Evolutionary conservation across 2,888 invertebrate genomes (phyloP).

Genomic region (Heliconius ethilla): DNA sequence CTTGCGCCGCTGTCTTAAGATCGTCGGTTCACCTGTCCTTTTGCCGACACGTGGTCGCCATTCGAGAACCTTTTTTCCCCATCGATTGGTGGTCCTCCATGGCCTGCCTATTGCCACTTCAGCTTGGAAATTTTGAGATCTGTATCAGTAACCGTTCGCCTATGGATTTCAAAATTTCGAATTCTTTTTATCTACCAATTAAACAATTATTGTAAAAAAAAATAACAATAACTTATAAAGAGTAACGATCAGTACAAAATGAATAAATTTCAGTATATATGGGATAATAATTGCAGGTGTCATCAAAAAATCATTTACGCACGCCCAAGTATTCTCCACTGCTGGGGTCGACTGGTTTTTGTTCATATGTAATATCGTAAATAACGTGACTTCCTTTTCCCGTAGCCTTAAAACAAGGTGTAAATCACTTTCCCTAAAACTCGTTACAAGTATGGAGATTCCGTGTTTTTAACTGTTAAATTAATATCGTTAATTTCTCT

Average conservation of each 20-base stretch:
- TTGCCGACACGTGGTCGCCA: too few relatives aligned
- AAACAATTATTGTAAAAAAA: constrained; percentile 1
- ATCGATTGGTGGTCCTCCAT: too few relatives aligned
- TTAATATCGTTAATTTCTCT: constrained; percentile 24
- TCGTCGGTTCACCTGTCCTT: too few relatives aligned
- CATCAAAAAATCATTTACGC: constrained; percentile 26
- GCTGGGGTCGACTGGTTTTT: constrained; percentile 26
- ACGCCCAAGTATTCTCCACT: constrained; percentile 15
- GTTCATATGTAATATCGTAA: constrained; percentile 19
- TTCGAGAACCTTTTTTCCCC: too few relatives aligned
- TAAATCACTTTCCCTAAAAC: constrained; percentile 37
- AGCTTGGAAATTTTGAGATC: too few relatives aligned
- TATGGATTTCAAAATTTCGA: neutral
- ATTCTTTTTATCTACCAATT: neutral
- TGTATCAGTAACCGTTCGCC: too few relatives aligned
- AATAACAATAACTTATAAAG: constrained; percentile 2
- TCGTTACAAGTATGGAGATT: constrained; percentile 23
- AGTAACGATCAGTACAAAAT: constrained; percentile 27
- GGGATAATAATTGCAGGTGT: neutral
- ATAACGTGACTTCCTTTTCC: constrained; percentile 27
- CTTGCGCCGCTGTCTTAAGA: too few relatives aligned
- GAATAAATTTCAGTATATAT: constrained; percentile 26
- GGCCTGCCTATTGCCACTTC: too few relatives aligned
- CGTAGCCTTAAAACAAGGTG: constrained; percentile 24
- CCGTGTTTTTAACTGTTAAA: constrained; percentile 5